phyloP scores from a whole-genome alignment of 2,888 invertebrate genomes.

The Melolontha melolontha region DNA sequence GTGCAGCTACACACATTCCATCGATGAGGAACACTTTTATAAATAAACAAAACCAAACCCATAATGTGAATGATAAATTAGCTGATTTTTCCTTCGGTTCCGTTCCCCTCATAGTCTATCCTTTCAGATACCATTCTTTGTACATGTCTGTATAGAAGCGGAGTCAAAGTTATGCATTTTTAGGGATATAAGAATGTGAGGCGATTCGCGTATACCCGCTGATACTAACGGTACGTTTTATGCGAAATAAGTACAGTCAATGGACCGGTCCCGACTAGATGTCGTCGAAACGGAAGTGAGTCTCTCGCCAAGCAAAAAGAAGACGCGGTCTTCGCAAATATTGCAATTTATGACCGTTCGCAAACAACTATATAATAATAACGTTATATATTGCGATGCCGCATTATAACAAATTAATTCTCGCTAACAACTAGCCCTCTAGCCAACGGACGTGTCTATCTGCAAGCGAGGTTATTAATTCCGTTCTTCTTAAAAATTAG shows the following conservation, averaged over 20 bases:
- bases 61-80: slow-evolving; percentile 41
- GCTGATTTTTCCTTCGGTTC: slow-evolving; percentile 10
- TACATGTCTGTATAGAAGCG: slow-evolving; percentile 34
- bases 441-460: background rate
- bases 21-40: slow-evolving; percentile 10
- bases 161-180: slow-evolving; percentile 41
- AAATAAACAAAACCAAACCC: slow-evolving; percentile 37
- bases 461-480: background rate
- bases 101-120: slow-evolving; percentile 2
- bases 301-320: slow-evolving; percentile 53
- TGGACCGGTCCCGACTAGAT: slow-evolving; percentile 41
- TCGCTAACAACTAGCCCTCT: background rate
- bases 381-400: slow-evolving; percentile 41
- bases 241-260: slow-evolving; percentile 44
- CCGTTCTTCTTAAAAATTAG: background rate
- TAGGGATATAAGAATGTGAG: slow-evolving; percentile 33
- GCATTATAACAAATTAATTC: slow-evolving; percentile 36
- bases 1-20: background rate
- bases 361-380: slow-evolving; percentile 47
- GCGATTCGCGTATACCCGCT: slow-evolving; percentile 45
- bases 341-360: slow-evolving; percentile 45
- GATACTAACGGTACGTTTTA: slow-evolving; percentile 39
- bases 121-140: slow-evolving; percentile 28
- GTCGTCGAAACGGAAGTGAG: slow-evolving; percentile 55
- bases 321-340: slow-evolving; percentile 45